Evolutionary conservation across 2,797 vertebrate species (phyloP), one percentile per base, ranked within the genome.

Genomic region (Coracias cyanogaster): DNA sequence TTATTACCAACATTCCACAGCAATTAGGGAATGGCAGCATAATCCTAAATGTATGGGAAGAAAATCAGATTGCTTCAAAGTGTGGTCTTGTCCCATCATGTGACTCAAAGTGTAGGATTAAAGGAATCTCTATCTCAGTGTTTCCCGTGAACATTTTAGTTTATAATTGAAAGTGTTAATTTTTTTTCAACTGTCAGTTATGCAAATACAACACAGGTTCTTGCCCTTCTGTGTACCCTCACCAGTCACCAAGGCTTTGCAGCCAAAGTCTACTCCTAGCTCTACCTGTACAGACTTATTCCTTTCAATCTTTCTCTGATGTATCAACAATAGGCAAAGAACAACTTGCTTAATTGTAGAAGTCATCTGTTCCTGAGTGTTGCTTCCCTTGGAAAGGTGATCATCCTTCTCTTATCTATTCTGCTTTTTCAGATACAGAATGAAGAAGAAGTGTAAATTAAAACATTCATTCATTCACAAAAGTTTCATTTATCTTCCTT

Each of bases 1-100:
- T 94, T 95, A 96, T 96, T 95, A 95, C n/a, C 86, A 82, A 35
- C 95, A 97, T 96, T 97, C 94, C 94, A 91, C 87, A 88, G 82
- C 69, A 94, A 88, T 95, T 96, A 97, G 94, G 62, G 87, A 96
- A 93, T 76, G 55, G 35, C 22, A 6, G 82, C 82, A 96, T 85
- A 88, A 96, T 94, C 46, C 87, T 78, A 58, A 93, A 81, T 81
- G 84, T 82, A 86, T 83, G 82, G 82, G n/a, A 96, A 91, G 65
- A 87, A 87, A 92, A 96, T 82, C 71, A 94, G 91, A 93, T 96
- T 89, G 79, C 66, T 90, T 95, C 45, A 0, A 92, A 96, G 93
- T 91, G 84, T 94, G 86, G 69, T 96, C 94, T 82, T 94, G 89
- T 94, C 37, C 72, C 45, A 37, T 90, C 95, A 93, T 49, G 86